phyloP scores from a whole-genome alignment of 2,888 invertebrate species.

The Drosophila histrio region DNA sequence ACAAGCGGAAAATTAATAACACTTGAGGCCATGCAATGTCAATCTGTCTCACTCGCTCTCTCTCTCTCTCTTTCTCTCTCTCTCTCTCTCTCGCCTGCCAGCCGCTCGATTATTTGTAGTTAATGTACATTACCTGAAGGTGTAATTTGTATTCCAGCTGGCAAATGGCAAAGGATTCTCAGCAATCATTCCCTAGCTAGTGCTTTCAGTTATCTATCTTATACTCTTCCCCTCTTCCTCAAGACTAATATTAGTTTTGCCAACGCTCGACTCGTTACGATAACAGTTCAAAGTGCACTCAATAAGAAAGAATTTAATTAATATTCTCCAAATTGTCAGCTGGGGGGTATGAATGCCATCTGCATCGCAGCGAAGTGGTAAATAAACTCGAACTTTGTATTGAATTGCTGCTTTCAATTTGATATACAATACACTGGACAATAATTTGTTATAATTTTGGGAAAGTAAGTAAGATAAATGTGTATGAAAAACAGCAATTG shows the following conservation, averaged over 20 bases:
- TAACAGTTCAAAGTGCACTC: conserved; percentile 24
- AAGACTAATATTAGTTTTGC: conserved; percentile 45
- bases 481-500: too few relatives aligned
- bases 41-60: conserved; percentile 19
- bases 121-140: conserved; percentile 57
- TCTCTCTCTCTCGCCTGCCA: not conserved
- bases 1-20: conserved; percentile 78
- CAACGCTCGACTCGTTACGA: conserved; percentile 8
- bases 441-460: not conserved
- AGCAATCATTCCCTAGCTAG: not conserved
- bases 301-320: conserved; percentile 59
- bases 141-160: conserved; percentile 61
- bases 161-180: conserved; percentile 23
- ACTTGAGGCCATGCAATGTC: conserved; percentile 60
- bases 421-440: not conserved
- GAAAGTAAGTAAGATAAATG: not conserved
- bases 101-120: conserved; percentile 40
- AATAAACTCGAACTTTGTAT: conserved; percentile 23
- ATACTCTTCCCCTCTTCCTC: conserved; percentile 2
- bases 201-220: not conserved
- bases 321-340: conserved; percentile 35
- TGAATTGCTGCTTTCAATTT: conserved; percentile 4
- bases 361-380: conserved; percentile 5
- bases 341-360: not conserved
- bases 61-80: not conserved